Evolutionary conservation across 2,797 vertebrate species (phyloP).

Genomic region (Lycodopsis pacificus): DNA sequence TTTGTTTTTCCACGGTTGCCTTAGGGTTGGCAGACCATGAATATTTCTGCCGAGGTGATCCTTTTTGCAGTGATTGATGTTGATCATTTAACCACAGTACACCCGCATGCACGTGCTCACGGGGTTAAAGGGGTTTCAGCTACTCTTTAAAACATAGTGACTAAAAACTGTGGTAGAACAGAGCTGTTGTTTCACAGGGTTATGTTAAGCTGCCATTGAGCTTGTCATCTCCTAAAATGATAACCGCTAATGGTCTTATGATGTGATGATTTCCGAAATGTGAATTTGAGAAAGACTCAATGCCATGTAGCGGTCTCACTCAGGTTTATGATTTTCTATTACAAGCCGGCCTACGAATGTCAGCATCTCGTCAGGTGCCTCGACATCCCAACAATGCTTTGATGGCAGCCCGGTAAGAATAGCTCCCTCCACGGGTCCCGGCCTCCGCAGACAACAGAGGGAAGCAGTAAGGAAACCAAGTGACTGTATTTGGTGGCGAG

Average conservation of each 20-base stretch:
- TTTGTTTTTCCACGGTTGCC: no score
- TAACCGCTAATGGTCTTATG: neutral
- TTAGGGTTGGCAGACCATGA: no score
- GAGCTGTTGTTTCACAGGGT: slow-evolving; percentile 1
- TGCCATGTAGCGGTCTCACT: neutral
- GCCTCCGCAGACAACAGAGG: slow-evolving; percentile 70
- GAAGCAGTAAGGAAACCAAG: slow-evolving; percentile 72
- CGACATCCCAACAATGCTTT: slow-evolving; percentile 85
- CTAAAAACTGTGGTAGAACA: no score
- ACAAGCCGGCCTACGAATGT: neutral
- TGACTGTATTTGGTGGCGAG: slow-evolving; percentile 16
- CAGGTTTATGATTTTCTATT: neutral
- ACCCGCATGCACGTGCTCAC: no score
- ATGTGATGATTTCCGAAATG: neutral
- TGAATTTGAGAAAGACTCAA: neutral
- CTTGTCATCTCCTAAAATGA: neutral
- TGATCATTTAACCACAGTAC: no score
- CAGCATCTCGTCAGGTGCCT: slow-evolving; percentile 58
- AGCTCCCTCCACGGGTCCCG: slow-evolving; percentile 78
- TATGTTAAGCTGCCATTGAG: neutral
- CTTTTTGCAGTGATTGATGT: no score
- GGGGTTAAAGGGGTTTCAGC: no score
- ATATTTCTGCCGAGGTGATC: no score
- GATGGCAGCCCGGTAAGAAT: slow-evolving; percentile 89
- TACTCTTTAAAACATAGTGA: no score